Evolutionary conservation across 1,140 invertebrate species (phyloP).

Genomic region (Papilio polytes): DNA sequence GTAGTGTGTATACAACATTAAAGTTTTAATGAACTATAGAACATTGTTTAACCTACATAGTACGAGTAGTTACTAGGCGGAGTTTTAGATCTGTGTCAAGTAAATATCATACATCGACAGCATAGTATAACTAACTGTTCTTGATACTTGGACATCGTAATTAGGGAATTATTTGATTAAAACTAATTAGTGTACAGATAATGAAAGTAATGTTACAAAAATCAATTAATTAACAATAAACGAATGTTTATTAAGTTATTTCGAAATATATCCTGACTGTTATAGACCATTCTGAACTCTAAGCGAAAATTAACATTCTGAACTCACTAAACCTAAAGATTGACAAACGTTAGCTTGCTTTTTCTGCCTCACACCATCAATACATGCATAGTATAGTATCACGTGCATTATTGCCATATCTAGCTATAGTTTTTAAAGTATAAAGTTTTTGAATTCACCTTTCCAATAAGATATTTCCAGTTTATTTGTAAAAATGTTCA

Average conservation of each 20-base stretch:
- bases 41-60: constrained; percentile 23
- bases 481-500: background rate
- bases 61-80: constrained; percentile 3
- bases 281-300: background rate
- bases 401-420: background rate
- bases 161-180: background rate
- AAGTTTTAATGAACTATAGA: background rate
- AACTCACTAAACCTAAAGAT: background rate
- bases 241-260: no score
- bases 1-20: background rate
- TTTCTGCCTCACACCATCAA: background rate
- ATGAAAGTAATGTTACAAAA: background rate
- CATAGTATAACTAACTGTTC: background rate
- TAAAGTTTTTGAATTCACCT: background rate
- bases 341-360: background rate
- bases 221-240: no score
- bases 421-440: background rate
- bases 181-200: background rate
- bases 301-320: no score
- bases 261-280: no score
- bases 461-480: background rate
- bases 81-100: constrained; percentile 19
- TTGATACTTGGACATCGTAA: background rate
- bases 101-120: constrained; percentile 9
- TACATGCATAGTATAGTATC: background rate